These are phyloP conservation scores for Bradysia coprophila DNA, from an alignment of 1,140 invertebrate genomes.

Conservation along the genomic window DNA sequence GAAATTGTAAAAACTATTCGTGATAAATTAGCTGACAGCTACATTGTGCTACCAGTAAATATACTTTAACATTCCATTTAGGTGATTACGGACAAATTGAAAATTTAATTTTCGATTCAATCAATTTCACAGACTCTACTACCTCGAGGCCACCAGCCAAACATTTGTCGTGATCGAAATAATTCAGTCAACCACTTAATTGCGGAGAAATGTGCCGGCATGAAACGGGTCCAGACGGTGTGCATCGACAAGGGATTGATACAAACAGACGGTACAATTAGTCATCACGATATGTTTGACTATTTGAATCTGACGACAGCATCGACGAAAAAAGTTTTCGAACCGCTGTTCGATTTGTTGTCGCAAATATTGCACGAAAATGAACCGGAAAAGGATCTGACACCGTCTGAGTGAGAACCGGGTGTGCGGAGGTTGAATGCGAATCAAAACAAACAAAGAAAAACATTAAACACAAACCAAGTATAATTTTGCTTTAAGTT, in stretches of 20 bases:
- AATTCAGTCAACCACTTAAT: constrained; percentile 51
- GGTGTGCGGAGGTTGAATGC: too few relatives aligned
- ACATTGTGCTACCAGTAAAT: constrained; percentile 69
- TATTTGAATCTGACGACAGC: constrained; percentile 68
- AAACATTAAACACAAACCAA: too few relatives aligned
- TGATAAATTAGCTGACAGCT: constrained; percentile 54
- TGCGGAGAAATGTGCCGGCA: constrained; percentile 27
- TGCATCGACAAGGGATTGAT: constrained; percentile 57
- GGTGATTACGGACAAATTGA: too few relatives aligned
- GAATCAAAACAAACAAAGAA: too few relatives aligned
- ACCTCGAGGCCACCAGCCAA: constrained; percentile 66
- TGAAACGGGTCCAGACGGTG: constrained; percentile 44
- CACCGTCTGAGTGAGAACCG: constrained; percentile 49
- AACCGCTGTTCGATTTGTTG: constrained; percentile 57
- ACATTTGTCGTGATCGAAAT: constrained; percentile 57
- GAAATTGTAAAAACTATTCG: constrained; percentile 53
- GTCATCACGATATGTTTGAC: constrained; percentile 71
- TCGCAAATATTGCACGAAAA: constrained; percentile 54
- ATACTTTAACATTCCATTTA: constrained; percentile 4
- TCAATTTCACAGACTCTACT: constrained; percentile 51
- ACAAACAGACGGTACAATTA: constrained; percentile 57
- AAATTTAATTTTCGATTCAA: background rate
- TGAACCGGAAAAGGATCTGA: constrained; percentile 48
- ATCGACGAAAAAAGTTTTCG: constrained; percentile 67
- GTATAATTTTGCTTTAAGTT: too few relatives aligned